Conservation (phyloP, 2,797 vertebrate species). For the Hipposideros larvatus region DNA sequence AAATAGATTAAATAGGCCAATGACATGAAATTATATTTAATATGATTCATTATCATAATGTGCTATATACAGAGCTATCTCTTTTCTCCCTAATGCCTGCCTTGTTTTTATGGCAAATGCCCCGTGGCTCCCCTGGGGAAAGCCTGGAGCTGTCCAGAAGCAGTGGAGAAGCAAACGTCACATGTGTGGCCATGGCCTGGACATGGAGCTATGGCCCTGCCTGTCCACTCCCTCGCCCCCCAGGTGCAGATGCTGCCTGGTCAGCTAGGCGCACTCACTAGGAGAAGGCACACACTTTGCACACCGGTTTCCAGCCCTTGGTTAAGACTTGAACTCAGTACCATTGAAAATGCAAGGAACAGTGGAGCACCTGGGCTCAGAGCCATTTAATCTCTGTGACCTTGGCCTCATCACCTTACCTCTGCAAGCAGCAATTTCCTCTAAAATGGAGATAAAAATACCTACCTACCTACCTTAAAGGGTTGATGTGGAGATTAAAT, state of each 20-base stretch:
- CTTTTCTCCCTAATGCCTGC: neutral
- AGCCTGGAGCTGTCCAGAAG: accelerated
- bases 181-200: accelerated
- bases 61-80: neutral
- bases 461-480: neutral
- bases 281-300: neutral
- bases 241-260: accelerated
- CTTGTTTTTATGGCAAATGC: neutral
- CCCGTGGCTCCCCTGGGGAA: neutral
- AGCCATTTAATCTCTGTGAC: accelerated
- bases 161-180: accelerated
- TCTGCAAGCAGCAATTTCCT: slow-evolving; percentile 49
- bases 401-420: accelerated
- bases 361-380: accelerated
- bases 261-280: accelerated
- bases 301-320: accelerated
- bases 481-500: neutral
- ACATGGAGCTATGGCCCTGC: accelerated
- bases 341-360: accelerated
- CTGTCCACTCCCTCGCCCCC: neutral
- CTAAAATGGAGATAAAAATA: neutral
- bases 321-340: neutral
- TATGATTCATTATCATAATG: slow-evolving; percentile 62
- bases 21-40: slow-evolving; percentile 51
- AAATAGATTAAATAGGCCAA: slow-evolving; percentile 73